Conservation (phyloP, 2,888 invertebrate species). For the Nycteola revayana region DNA sequence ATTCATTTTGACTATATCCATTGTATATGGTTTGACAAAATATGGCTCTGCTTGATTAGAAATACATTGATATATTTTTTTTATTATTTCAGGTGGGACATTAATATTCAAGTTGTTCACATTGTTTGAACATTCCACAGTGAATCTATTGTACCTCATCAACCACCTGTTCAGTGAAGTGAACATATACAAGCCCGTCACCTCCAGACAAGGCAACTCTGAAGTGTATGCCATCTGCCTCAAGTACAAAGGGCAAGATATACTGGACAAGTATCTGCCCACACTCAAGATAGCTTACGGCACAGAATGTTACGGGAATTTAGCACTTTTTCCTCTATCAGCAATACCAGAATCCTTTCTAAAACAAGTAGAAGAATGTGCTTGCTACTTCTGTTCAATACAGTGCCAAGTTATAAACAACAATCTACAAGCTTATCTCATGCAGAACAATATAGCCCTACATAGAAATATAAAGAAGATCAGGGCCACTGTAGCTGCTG, state of each 20-base stretch:
- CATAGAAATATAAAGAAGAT: constrained; percentile 71
- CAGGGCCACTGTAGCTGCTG: constrained; percentile 73
- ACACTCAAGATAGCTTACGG: constrained; percentile 71
- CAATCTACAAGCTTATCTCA: constrained; percentile 84
- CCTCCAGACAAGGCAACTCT: constrained; percentile 97
- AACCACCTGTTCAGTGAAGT: constrained; percentile 88
- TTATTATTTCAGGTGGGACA: constrained; percentile 84
- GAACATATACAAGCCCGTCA: constrained; percentile 91
- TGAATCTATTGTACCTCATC: constrained; percentile 90
- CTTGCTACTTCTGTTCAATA: constrained; percentile 84
- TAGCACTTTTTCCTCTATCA: constrained; percentile 82
- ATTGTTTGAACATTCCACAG: constrained; percentile 90
- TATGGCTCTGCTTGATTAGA: too few species aligned
- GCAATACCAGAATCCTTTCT: constrained; percentile 85
- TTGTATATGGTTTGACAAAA: too few species aligned
- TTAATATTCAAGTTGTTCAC: constrained; percentile 96
- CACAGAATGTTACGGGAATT: constrained; percentile 50
- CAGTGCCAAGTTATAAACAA: constrained; percentile 86
- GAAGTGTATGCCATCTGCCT: constrained; percentile 93
- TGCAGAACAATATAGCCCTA: constrained; percentile 62
- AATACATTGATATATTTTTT: too few species aligned
- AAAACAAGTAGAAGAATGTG: constrained; percentile 84
- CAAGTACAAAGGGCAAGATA: constrained; percentile 76
- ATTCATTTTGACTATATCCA: too few species aligned
- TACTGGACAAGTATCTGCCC: constrained; percentile 62